phyloP scores from a whole-genome alignment of 1,140 invertebrate genomes.

The Drosophila murphyi region DNA sequence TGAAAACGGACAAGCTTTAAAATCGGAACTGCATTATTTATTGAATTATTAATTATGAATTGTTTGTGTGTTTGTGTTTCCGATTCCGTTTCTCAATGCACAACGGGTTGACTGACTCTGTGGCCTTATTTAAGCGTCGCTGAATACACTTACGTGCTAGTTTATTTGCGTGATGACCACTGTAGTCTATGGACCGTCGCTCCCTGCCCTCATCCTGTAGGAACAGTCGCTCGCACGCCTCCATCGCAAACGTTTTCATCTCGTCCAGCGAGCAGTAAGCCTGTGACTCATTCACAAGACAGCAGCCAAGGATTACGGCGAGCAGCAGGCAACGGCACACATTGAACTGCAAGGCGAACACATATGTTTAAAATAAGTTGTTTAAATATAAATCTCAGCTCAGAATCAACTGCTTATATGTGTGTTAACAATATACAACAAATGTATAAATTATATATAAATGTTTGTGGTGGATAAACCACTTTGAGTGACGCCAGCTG shows the following conservation, averaged over 20 bases:
- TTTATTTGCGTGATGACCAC: constrained; percentile 54
- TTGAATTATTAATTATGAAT: constrained; percentile 42
- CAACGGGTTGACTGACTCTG: constrained; percentile 67
- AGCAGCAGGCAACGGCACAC: constrained; percentile 57
- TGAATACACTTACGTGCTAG: constrained; percentile 62
- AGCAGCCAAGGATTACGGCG: constrained; percentile 46
- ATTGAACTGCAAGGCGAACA: constrained; percentile 56
- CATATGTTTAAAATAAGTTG: constrained; percentile 31
- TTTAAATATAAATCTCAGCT: constrained; percentile 11
- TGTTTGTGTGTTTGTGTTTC: constrained; percentile 44
- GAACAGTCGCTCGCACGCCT: constrained; percentile 77
- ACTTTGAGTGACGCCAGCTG: constrained; percentile 58
- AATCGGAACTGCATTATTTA: constrained; percentile 61
- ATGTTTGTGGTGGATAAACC: constrained; percentile 46
- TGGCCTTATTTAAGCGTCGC: constrained; percentile 64
- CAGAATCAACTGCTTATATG: constrained; percentile 24
- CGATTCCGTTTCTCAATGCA: constrained; percentile 44
- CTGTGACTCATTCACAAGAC: constrained; percentile 44
- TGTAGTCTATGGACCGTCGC: constrained; percentile 61
- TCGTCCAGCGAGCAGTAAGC: constrained; percentile 69
- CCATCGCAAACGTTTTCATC: constrained; percentile 74
- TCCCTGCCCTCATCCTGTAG: constrained; percentile 67
- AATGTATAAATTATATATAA: not conserved
- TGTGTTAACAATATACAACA: constrained; percentile 18
- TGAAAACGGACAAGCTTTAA: constrained; percentile 63